Percentiles rank a stretch among this genome's conserved stretches.
Evolutionary conservation across 2,113 vertebrate species (phyloP).

Genomic region (Macrotus californicus): DNA sequence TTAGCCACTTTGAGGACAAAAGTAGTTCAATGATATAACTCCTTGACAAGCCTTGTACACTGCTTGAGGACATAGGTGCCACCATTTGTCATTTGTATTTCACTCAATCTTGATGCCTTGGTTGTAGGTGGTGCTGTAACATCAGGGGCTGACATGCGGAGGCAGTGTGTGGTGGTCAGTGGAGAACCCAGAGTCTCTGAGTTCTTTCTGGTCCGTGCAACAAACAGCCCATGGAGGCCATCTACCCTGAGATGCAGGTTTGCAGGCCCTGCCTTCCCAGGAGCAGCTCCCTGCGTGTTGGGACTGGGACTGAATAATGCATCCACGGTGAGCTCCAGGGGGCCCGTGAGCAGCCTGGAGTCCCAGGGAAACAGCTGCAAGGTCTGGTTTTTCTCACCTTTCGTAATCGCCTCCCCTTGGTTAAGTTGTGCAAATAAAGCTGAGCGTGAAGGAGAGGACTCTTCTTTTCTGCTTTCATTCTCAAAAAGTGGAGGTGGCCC

Average conservation of each 20-base stretch:
- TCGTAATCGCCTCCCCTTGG: conserved; percentile 93
- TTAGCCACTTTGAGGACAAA: neutral
- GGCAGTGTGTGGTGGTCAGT: neutral
- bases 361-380: neutral
- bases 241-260: neutral
- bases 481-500: conserved; percentile 84
- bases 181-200: neutral
- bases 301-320: neutral
- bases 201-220: neutral
- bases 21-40: neutral
- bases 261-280: neutral
- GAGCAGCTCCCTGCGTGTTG: neutral
- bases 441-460: conserved; percentile 80
- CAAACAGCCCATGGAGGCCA: neutral
- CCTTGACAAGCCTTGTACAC: neutral
- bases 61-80: neutral
- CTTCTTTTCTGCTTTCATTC: conserved; percentile 73
- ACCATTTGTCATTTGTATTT: neutral
- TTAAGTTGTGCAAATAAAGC: conserved; percentile 95
- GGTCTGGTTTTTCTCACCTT: conserved; percentile 81
- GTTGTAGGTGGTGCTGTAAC: neutral
- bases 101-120: neutral
- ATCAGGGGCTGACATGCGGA: neutral
- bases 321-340: neutral
- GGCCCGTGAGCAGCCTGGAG: neutral